phyloP scores from a whole-genome alignment of 2,797 vertebrate species.

The Hydrophis major region DNA sequence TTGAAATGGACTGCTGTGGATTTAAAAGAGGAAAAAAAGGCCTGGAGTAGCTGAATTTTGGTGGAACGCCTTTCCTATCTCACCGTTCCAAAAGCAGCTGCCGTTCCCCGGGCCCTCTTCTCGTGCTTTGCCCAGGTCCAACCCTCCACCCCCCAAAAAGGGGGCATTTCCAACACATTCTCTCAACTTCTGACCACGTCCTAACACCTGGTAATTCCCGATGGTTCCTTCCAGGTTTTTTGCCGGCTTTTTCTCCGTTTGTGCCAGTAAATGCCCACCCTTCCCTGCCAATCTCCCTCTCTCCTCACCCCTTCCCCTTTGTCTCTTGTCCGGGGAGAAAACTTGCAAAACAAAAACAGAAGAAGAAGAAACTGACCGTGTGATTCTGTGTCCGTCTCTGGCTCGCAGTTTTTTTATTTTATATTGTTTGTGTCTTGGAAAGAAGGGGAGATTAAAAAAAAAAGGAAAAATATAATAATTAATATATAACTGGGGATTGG shows the following conservation, averaged over 20 bases:
- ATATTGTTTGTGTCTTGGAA: slow-evolving; percentile 30
- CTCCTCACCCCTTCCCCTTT: neutral
- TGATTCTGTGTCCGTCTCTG: slow-evolving; percentile 33
- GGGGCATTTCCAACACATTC: neutral
- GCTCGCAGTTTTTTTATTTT: slow-evolving; percentile 37
- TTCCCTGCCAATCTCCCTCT: neutral
- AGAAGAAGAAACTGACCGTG: neutral
- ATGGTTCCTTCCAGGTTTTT: neutral
- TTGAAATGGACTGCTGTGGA: neutral
- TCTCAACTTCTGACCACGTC: no score
- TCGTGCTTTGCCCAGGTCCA: neutral
- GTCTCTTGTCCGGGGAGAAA: neutral
- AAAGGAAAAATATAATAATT: slow-evolving; percentile 30
- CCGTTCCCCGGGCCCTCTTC: neutral
- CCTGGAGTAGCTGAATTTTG: no score
- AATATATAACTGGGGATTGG: slow-evolving; percentile 39
- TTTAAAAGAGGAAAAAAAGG: neutral
- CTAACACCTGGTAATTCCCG: neutral
- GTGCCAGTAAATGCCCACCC: neutral
- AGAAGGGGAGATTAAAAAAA: slow-evolving; percentile 30
- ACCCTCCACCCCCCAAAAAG: no score
- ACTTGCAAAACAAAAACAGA: neutral
- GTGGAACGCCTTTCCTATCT: no score
- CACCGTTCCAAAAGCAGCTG: neutral
- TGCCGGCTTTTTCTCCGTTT: neutral